These are phyloP conservation scores for Cyanoderma ruficeps DNA, from an alignment of 2,113 vertebrate species.

Conservation along the genomic window DNA sequence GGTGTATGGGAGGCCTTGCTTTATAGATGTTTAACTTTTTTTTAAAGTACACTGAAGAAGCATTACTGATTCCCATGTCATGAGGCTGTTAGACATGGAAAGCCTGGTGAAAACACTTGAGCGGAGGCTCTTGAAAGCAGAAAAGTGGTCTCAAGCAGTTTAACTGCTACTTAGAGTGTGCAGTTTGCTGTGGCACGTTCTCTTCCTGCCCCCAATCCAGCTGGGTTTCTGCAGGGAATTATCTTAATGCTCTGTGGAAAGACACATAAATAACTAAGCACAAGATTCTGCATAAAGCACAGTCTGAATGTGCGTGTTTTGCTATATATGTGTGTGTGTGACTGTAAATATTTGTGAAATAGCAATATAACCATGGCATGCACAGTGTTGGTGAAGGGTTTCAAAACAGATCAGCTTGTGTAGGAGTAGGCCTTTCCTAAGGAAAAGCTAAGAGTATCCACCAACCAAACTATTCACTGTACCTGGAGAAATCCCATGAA, in stretches of 20 bases:
- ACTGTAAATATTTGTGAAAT: background rate
- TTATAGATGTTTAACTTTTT: constrained; percentile 31
- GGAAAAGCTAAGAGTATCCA: background rate
- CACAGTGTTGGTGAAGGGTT: background rate
- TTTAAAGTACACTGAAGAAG: constrained; percentile 23
- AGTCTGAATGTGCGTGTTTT: background rate
- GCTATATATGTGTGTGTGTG: background rate
- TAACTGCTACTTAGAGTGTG: constrained; percentile 14
- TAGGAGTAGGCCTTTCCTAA: background rate
- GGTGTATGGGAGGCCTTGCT: constrained; percentile 11
- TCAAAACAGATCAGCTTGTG: background rate
- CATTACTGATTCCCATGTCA: constrained; percentile 47
- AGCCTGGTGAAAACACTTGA: constrained; percentile 56
- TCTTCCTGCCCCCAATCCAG: constrained; percentile 2
- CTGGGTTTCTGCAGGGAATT: constrained; percentile 4
- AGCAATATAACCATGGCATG: background rate
- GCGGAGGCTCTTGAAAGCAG: constrained; percentile 49
- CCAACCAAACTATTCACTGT: background rate
- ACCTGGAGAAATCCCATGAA: background rate
- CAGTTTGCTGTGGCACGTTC: constrained; percentile 8
- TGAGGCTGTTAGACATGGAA: constrained; percentile 42
- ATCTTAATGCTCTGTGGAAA: background rate
- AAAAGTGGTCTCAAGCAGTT: constrained; percentile 60
- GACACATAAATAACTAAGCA: background rate
- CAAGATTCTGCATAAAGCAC: background rate